Base-by-base conservation (phyloP, 2,113 vertebrate genomes). In the Mirounga angustirostris region DNA sequence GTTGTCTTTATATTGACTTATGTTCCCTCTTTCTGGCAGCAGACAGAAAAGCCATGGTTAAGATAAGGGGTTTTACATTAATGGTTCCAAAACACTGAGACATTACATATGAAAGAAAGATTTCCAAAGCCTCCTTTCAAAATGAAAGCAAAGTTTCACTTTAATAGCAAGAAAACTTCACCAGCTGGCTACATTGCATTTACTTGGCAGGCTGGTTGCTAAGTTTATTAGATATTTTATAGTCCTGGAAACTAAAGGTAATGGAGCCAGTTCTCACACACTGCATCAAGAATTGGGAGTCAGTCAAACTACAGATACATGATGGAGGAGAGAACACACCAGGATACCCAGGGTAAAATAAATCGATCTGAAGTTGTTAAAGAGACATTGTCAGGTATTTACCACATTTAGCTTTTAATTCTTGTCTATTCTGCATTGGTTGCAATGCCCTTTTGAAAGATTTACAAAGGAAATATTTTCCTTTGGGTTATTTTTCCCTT, bases 171-270 rank as follows among this genome's bases (percentile, higher is more conserved):
- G 43, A 89, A 98, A 95, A 74, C 86, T 97, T 83, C 73, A 96
- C 98, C 98, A 98, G 98, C 98, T 98, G 98, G 96, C 96, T 98
- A 67, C 79, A 91, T 92, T 4, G n/a, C 94, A 87, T 92, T 80
- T 96, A 96, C 95, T 97, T 98, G 97, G 97, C 95, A 93, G 86
- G 88, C 95, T 95, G 86, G 61, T 95, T 97, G 94, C 97, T 97
- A 96, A 98, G 94, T 98, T 98, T 98, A 98, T 98, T 98, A 98
- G 98, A 95, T 90, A 24, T 98, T 98, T 98, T 98, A 97, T 96
- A 98, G 97, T 96, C 94, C 93, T 98, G 97, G 98, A 98, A 98
- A 97, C 96, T 97, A 98, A 98, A 98, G 98, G 96, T 97, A 98
- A 97, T 96, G 95, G 97, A 97, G 91, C 91, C 97, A 7, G 1